Percentiles rank a stretch among this genome's conserved stretches.
These are phyloP conservation scores for Taphrorychus bicolor DNA, from an alignment of 2,888 invertebrate species.

Conservation along the genomic window DNA sequence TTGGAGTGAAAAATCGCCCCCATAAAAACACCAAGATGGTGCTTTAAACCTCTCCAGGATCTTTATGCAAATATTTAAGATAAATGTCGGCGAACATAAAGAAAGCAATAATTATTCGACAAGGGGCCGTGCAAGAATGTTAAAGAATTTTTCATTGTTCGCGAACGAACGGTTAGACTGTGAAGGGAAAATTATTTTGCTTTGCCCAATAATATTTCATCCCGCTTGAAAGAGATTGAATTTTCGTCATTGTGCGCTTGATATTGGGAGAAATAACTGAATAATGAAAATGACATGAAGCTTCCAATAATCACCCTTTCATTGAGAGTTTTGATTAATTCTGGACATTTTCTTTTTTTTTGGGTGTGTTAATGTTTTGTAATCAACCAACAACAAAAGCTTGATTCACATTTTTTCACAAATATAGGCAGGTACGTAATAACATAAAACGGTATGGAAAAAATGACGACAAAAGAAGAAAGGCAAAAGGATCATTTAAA, in stretches of 20 bases:
- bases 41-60: slow-evolving; percentile 6
- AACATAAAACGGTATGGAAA: neutral
- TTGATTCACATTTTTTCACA: neutral
- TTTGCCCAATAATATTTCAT: slow-evolving; percentile 13
- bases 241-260: slow-evolving; percentile 16
- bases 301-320: slow-evolving; percentile 2
- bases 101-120: slow-evolving; percentile 9
- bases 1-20: slow-evolving; percentile 6
- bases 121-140: neutral
- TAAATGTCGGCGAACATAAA: slow-evolving; percentile 12
- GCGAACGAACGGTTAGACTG: neutral
- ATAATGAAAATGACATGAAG: slow-evolving; percentile 17
- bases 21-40: slow-evolving; percentile 7
- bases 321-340: slow-evolving; percentile 6
- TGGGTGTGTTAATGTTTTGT: neutral
- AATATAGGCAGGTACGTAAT: too few species aligned
- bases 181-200: slow-evolving; percentile 11
- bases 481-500: slow-evolving; percentile 14
- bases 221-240: slow-evolving; percentile 5
- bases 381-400: neutral
- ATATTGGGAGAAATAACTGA: slow-evolving; percentile 19
- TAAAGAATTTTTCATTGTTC: slow-evolving; percentile 6
- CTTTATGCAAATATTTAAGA: slow-evolving; percentile 13
- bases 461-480: neutral
- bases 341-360: neutral